phyloP scores from a whole-genome alignment of 1,140 invertebrate species.

The Myzus persicae region DNA sequence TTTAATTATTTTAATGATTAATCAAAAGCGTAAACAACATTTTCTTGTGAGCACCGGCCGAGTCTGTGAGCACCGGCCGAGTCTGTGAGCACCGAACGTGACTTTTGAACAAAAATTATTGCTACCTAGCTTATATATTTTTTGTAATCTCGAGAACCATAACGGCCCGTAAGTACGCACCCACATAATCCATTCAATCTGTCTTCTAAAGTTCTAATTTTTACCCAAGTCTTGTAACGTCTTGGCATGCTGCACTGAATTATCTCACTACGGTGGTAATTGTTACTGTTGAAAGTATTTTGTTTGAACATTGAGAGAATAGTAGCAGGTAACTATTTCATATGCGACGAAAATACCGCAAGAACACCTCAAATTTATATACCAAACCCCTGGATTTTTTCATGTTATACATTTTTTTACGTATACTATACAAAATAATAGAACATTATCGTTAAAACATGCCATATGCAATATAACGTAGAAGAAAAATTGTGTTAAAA shows the following conservation, averaged over 20 bases:
- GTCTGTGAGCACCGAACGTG: not conserved
- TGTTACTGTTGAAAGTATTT: not conserved
- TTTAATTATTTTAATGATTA: not conserved
- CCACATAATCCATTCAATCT: not conserved
- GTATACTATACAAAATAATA: no score
- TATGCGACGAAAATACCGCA: not conserved
- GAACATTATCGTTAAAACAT: no score
- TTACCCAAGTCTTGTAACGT: not conserved
- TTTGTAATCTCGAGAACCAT: not conserved
- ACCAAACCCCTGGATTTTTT: not conserved
- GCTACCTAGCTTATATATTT: not conserved
- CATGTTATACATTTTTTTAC: not conserved
- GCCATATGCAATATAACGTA: no score
- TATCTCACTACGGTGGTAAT: not conserved
- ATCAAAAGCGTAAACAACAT: not conserved
- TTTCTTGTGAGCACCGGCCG: not conserved
- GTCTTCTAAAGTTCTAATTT: not conserved
- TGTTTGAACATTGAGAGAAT: not conserved
- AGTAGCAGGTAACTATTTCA: no score
- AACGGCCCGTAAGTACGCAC: not conserved
- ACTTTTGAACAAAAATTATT: not conserved
- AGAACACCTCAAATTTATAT: not conserved
- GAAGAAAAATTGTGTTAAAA: not conserved
- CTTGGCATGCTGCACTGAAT: not conserved
- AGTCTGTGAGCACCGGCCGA: not conserved